Evolutionary conservation across 2,113 vertebrate genomes (phyloP), one percentile per base, ranked within the genome.

Genomic region (Antigone vipio): DNA sequence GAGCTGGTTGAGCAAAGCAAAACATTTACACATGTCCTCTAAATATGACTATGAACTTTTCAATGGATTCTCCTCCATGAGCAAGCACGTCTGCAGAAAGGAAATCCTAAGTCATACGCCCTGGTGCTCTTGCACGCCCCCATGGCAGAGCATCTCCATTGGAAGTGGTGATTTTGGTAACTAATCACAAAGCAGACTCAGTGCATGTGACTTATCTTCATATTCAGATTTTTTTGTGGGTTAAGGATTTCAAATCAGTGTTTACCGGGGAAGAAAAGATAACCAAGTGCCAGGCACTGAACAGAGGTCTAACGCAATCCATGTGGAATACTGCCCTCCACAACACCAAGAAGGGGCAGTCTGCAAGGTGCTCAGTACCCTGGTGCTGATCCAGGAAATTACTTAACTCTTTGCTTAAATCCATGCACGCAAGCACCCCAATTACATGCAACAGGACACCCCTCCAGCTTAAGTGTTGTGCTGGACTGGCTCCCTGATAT

Each of bases 371-470:
- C 87, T 87, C 42, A 35, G 55, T 20, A 56, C 34, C 69, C 64
- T 44, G 52, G 11, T 53, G 32, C 73, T 77, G 73, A 67, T 27
- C 13, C 68, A 77, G 59, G n/a, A 53, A 50, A 78, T 10, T 19
- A 35, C 27, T n/a, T 73, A 49, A 80, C 93, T 50, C 47, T 68
- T 80, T 86, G 13, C 59, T 92, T 52, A 74, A 94, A 81, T 50
- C n/a, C 49, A 64, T 27, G 76, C 86, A 79, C 38, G 50, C 1
- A 6, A 92, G 72, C 68, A 89, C 56, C 21, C 32, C 77, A 42
- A 86, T 93, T 35, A 71, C 47, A 59, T 72, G 80, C 68, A 87
- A 77, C 56, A 91, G 89, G 89, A 92, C 73, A 84, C 5, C 15
- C 29, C 73, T 81, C 62, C 73, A 71, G 73, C 52, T 59, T 72